Evolutionary conservation across 2,113 vertebrate genomes (phyloP).

Genomic region (Leptobrachium leishanense): DNA sequence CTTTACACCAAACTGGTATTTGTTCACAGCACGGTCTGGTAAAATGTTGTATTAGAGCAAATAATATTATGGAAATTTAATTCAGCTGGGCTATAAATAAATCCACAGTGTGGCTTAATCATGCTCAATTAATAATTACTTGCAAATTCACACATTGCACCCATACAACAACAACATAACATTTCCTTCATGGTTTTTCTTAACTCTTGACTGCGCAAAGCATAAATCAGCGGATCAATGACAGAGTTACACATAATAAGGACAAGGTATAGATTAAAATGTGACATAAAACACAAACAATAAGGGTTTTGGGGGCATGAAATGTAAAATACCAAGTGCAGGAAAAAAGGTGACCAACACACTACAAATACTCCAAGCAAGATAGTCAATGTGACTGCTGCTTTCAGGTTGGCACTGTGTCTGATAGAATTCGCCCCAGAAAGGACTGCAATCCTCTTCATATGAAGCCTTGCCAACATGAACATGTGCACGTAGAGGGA

Average conservation of each 20-base stretch:
- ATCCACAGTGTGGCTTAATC: not conserved
- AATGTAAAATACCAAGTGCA: constrained; percentile 91
- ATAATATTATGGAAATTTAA: not conserved
- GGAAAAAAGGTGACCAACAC: constrained; percentile 93
- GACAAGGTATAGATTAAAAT: constrained; percentile 94
- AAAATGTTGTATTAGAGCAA: too few species aligned
- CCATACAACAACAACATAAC: constrained; percentile 76
- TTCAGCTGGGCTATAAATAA: not conserved
- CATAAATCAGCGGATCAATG: constrained; percentile 93
- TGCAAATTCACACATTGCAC: constrained; percentile 68
- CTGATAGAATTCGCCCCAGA: constrained; percentile 76
- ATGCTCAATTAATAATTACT: constrained; percentile 58
- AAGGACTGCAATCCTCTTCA: constrained; percentile 87
- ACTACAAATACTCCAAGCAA: constrained; percentile 92
- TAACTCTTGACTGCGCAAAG: constrained; percentile 92
- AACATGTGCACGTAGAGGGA: constrained; percentile 96
- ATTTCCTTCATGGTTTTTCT: constrained; percentile 94
- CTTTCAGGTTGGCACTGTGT: constrained; percentile 91
- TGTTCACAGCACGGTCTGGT: too few species aligned
- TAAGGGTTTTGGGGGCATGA: constrained; percentile 91
- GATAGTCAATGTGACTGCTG: constrained; percentile 90
- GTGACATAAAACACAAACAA: constrained; percentile 95
- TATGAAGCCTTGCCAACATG: constrained; percentile 87
- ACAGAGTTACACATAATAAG: constrained; percentile 96
- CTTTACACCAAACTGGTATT: too few species aligned